Base-by-base conservation (phyloP, 2,888 invertebrate species). In the Criorhina ranunculi region DNA sequence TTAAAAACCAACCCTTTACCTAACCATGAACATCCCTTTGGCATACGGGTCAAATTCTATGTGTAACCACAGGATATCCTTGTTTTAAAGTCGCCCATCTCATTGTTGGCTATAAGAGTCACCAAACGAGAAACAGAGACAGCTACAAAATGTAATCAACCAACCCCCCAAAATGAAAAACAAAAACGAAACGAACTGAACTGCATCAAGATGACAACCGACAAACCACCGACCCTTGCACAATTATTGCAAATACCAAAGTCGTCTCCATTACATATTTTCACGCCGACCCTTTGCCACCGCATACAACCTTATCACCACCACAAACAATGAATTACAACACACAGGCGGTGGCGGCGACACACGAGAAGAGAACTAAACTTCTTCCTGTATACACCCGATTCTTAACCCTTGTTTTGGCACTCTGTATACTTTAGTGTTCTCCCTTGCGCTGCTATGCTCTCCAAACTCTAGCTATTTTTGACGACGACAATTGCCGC, bases 221-320 rank as follows among this genome's bases (percentile, higher is more conserved):
- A 67, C 78, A 82, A 83, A 72, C 72, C 66, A 83, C 73, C 73
- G 82, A 83, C 67, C 78, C 78, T 57, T 85, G 73, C 64, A 79
- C 75, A 85, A 79, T 85, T 85, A 85, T 85, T 85, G 69, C 79
- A 79, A 79, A 79, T 79, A 75, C 69, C 69, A 73, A 78, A 83
- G 69, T 79, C 64, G 73, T 76, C 57, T 69, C 73, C 46, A 75
- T 75, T 69, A 69, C 64, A 79, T 75, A 85, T 75, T 80, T 79
- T 69, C 69, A 75, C 67, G 62, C 69, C 73, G 62, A 79, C 83
- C 79, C 79, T 64, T 83, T 24, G 4, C 24, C 67, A 78, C 62
- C 67, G 78, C 83, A 79, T 62, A 83, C 69, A 83, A 67, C 73
- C 49, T 44, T 67, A 69, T 73, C 73, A 75, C 79, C 79, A 67